Conservation (phyloP, 2,797 vertebrate species). For the Otus scops region DNA sequence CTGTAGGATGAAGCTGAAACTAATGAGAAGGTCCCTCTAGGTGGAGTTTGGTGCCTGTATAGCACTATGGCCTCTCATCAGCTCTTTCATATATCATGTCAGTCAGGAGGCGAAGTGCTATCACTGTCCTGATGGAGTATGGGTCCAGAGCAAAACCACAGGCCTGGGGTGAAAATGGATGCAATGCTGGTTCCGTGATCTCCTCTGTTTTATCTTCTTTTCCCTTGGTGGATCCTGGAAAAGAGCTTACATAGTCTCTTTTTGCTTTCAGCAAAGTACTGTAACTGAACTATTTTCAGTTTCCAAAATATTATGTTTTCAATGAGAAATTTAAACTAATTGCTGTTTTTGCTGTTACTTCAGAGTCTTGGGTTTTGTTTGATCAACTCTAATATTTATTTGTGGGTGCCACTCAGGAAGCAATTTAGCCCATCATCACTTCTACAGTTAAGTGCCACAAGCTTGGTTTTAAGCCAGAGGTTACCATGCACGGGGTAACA, state of each 20-base stretch:
- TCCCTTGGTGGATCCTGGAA: background rate
- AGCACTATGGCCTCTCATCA: background rate
- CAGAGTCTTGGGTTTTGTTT: background rate
- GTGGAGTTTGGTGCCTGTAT: background rate
- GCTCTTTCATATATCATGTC: no score
- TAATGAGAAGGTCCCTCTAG: background rate
- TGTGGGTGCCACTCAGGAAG: constrained; percentile 3
- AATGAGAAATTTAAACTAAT: constrained; percentile 22
- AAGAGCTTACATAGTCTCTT: background rate
- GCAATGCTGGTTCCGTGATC: rapidly evolving
- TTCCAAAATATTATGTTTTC: constrained; percentile 10
- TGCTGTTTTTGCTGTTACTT: constrained; percentile 26
- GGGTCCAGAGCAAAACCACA: background rate
- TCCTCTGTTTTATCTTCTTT: background rate
- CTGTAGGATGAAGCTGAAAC: background rate
- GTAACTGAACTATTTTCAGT: constrained; percentile 1
- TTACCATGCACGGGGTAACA: background rate
- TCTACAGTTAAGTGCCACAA: background rate
- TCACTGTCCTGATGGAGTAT: rapidly evolving
- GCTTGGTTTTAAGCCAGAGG: background rate
- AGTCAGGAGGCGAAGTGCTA: background rate
- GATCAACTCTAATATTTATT: constrained; percentile 27
- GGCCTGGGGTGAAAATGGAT: background rate
- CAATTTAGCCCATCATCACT: constrained; percentile 1
- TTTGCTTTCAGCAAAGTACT: background rate